Evolutionary conservation across 2,797 vertebrate species (phyloP).

Genomic region (Caiman crocodilus): DNA sequence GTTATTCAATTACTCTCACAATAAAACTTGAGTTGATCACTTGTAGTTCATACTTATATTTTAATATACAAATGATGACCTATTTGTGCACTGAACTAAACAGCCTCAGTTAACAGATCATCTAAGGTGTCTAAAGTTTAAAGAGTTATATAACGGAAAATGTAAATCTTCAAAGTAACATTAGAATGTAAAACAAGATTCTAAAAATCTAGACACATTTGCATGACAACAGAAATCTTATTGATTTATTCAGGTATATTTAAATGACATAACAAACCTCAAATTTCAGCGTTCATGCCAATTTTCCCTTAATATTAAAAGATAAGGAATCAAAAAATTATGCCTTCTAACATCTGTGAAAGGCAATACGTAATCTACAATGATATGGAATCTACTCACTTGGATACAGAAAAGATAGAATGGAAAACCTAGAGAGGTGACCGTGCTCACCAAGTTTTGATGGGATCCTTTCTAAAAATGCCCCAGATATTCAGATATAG

Average conservation of each 20-base stretch:
- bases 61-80: neutral
- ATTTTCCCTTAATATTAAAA: neutral
- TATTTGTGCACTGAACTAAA: neutral
- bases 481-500: neutral
- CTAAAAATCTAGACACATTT: neutral
- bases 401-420: neutral
- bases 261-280: neutral
- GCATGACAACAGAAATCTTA: neutral
- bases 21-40: neutral
- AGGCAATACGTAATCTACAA: neutral
- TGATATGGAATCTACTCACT: neutral
- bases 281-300: neutral
- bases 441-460: neutral
- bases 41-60: neutral
- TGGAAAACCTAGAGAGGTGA: neutral
- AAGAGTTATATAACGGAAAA: neutral
- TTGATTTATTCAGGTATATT: neutral
- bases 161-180: neutral
- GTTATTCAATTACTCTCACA: neutral
- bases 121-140: neutral
- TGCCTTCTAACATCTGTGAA: neutral
- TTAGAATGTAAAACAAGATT: neutral
- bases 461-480: neutral
- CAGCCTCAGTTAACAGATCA: neutral
- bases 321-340: neutral